A percentile compares a stretch with the other conserved stretches of the same genome.
These are phyloP conservation scores for Brenthis hecate DNA, from an alignment of 2,888 invertebrate species.

Conservation along the genomic window DNA sequence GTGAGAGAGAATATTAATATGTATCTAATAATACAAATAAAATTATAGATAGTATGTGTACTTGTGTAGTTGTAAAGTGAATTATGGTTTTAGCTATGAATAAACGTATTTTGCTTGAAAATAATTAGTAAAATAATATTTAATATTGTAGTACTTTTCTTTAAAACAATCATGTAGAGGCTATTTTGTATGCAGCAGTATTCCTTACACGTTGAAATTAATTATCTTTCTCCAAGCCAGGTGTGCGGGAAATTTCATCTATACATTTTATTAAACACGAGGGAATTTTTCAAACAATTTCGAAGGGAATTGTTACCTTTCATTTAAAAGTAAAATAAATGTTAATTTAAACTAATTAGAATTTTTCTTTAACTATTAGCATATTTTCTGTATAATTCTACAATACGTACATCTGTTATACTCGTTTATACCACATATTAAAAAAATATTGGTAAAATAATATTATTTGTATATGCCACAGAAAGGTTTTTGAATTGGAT, in stretches of 20 bases:
- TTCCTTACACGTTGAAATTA: slow-evolving; percentile 42
- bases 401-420: too few relatives aligned
- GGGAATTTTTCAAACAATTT: slow-evolving; percentile 18
- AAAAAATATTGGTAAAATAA: too few relatives aligned
- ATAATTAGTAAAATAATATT: neutral
- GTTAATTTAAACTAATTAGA: neutral
- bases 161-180: slow-evolving; percentile 13
- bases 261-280: slow-evolving; percentile 24
- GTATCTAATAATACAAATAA: neutral
- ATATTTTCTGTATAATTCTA: too few relatives aligned
- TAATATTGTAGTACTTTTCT: slow-evolving; percentile 8
- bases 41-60: too few relatives aligned
- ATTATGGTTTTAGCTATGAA: too few relatives aligned
- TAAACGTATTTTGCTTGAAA: too few relatives aligned
- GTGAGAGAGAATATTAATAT: neutral
- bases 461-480: too few relatives aligned
- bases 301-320: neutral
- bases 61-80: neutral
- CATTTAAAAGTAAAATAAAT: neutral
- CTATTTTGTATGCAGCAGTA: slow-evolving; percentile 38
- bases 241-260: slow-evolving; percentile 42
- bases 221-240: slow-evolving; percentile 38
- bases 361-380: too few relatives aligned
- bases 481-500: too few relatives aligned
- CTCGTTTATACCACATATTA: too few relatives aligned